Base-by-base conservation (phyloP, 2,888 invertebrate genomes). In the Cephus runcator region DNA sequence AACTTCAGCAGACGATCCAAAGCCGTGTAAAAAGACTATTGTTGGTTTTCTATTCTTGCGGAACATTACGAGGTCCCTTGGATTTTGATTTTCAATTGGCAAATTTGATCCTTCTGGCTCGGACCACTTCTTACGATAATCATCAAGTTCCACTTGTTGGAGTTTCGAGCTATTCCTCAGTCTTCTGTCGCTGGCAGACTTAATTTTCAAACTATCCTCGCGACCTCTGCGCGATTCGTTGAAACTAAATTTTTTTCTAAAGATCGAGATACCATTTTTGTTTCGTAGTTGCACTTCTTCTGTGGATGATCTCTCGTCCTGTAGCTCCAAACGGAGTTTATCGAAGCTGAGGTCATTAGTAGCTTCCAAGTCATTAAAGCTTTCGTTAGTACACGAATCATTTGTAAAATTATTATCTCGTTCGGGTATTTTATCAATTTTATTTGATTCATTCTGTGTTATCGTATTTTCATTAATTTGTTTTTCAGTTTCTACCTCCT, bases 11-110 rank as follows among this genome's bases (percentile, higher is more conserved):
- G 94, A 94, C 9, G 94, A 94, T 6, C 95, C 95, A 80, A 95
- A 94, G 12, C 95, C 95, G 90, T 95, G 95, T 35, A 95, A 91
- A 84, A 95, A 93, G 80, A 95, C 93, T 77, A 95, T 90, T 71
- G 93, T 87, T 1, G 94, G 94, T 88, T 93, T 93, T 83, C 86
- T 84, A 69, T 85, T 87, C 73, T 83, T 87, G 4, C 88, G 83
- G 74, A 87, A 83, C 30, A 84, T 84, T 1, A 89, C 86, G 11
- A 83, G 82, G 34, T 87, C 85, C 4, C 73, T 79, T 0, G 82
- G 77, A 78, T 71, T 84, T 31, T 81, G 79, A 11, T 80, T 76
- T 2, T 68, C 12, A 34, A 75, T 73, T 3, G 79, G 34, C 11
- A 77, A 77, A 12, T 69, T 69, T 31, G 75, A 75, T 73, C 73